Evolutionary conservation across 2,113 vertebrate species (phyloP).

Genomic region (Brienomyrus brachyistius): DNA sequence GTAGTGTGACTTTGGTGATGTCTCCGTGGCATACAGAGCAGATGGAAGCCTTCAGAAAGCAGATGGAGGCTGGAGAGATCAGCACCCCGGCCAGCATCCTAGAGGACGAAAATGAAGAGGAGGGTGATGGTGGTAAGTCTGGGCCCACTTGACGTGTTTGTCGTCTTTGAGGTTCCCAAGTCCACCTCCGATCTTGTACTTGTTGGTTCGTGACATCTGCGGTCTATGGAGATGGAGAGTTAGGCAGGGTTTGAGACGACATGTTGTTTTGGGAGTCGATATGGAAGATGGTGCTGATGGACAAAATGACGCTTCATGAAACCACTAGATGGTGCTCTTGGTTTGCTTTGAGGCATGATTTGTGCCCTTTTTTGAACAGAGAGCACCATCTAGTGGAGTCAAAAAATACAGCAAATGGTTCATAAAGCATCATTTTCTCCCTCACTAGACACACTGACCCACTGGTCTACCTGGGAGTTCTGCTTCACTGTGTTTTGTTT

Average conservation of each 20-base stretch:
- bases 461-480: background rate
- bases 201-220: background rate
- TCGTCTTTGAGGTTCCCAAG: background rate
- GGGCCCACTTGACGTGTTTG: background rate
- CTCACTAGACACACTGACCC: background rate
- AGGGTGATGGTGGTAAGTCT: conserved; percentile 77
- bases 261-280: background rate
- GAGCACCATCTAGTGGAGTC: too few relatives aligned
- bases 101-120: conserved; percentile 91
- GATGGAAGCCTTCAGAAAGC: conserved; percentile 88
- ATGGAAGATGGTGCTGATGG: background rate
- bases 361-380: too few relatives aligned
- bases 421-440: too few relatives aligned
- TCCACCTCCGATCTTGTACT: background rate
- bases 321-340: too few relatives aligned
- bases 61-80: conserved; percentile 95
- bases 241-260: background rate
- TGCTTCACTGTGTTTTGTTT: background rate
- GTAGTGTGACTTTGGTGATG: background rate
- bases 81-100: conserved; percentile 82
- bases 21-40: conserved; percentile 68
- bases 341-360: too few relatives aligned
- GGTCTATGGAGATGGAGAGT: background rate
- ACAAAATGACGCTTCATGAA: too few relatives aligned
- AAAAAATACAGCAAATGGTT: too few relatives aligned